phyloP scores from a whole-genome alignment of 2,797 vertebrate genomes.

The Rhinoraja longicauda region DNA sequence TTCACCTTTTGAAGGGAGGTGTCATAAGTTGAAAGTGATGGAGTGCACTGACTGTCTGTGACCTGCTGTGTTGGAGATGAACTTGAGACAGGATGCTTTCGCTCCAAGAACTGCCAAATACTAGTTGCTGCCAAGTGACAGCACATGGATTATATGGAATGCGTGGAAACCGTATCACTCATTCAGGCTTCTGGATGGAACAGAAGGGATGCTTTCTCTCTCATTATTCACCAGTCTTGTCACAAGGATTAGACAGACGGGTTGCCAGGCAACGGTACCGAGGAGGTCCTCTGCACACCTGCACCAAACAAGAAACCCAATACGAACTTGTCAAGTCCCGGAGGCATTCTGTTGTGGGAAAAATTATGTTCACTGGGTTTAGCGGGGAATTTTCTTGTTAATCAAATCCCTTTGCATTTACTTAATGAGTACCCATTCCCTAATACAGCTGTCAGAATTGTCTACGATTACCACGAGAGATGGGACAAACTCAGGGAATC shows the following conservation, averaged over 20 bases:
- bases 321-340: conserved; percentile 45
- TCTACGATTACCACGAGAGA: not conserved
- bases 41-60: conserved; percentile 39
- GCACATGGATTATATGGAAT: conserved; percentile 63
- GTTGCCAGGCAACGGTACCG: conserved; percentile 64
- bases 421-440: conserved; percentile 33
- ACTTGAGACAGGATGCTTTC: conserved; percentile 54
- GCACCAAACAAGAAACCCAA: conserved; percentile 50
- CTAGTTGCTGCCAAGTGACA: conserved; percentile 67
- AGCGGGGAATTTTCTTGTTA: conserved; percentile 37
- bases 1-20: conserved; percentile 33
- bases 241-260: conserved; percentile 57
- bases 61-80: conserved; percentile 44
- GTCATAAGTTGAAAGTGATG: conserved; percentile 43
- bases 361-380: conserved; percentile 40
- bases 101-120: conserved; percentile 48
- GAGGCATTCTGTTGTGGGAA: conserved; percentile 47
- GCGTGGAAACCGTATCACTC: conserved; percentile 58
- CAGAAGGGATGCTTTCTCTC: conserved; percentile 58
- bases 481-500: not conserved
- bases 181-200: conserved; percentile 58
- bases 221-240: conserved; percentile 58
- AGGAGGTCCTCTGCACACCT: conserved; percentile 62
- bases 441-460: conserved; percentile 34
- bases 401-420: conserved; percentile 27